Evolutionary conservation across 2,113 vertebrate species (phyloP).

Genomic region (Ptilorrhoa leucosticta): DNA sequence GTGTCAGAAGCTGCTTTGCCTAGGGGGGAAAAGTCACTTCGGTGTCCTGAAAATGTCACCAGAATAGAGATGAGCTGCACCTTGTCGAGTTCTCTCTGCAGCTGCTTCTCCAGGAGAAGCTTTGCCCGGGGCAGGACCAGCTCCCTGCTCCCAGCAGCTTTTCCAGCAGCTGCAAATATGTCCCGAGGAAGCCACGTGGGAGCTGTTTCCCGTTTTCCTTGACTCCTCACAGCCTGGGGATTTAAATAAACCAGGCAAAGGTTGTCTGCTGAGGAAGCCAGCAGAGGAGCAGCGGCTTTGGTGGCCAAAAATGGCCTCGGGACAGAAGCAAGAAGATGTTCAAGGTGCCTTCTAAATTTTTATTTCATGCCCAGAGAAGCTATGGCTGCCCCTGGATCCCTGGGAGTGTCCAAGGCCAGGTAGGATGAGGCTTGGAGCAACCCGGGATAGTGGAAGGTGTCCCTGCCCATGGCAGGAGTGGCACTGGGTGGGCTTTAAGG

Average conservation of each 20-base stretch:
- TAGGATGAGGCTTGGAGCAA: fast-evolving
- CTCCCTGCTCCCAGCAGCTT: not conserved
- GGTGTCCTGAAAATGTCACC: not conserved
- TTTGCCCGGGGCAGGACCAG: not conserved
- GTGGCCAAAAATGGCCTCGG: not conserved
- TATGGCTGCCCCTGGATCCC: not conserved
- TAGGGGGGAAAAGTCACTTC: not conserved
- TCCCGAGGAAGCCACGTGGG: not conserved
- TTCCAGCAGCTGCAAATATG: not conserved
- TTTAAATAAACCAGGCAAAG: not conserved
- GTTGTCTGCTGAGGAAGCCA: not conserved
- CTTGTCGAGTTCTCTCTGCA: not conserved
- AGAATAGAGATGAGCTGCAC: not conserved
- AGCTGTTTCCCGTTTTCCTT: not conserved
- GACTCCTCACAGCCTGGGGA: not conserved
- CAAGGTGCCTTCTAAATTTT: not conserved
- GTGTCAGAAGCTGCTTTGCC: not conserved
- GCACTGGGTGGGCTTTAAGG: not conserved
- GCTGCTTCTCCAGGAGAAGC: not conserved
- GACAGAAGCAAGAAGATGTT: not conserved
- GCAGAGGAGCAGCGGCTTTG: not conserved
- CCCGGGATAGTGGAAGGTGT: fast-evolving
- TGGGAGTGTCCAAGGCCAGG: not conserved
- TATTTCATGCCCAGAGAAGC: not conserved
- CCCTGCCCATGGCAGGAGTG: not conserved